Percentiles rank a stretch among this genome's conserved stretches.
Evolutionary conservation across 2,113 vertebrate genomes (phyloP).

Genomic region (Eleginops maclovinus): DNA sequence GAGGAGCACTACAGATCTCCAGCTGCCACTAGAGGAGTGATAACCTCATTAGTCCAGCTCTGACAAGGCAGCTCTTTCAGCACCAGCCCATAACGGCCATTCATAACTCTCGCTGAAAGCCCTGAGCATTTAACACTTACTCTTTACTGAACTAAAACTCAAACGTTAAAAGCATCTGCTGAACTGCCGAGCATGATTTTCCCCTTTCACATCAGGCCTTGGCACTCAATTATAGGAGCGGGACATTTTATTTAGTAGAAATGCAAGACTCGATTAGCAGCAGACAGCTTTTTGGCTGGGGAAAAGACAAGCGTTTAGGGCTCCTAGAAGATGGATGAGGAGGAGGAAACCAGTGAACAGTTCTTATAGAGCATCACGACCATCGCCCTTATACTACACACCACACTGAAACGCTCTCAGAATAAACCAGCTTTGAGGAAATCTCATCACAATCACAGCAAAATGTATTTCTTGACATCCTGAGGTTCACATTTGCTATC

Average conservation of each 20-base stretch:
- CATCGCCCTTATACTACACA: neutral
- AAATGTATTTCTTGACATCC: constrained; percentile 8
- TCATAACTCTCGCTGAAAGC: neutral
- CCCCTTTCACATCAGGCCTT: neutral
- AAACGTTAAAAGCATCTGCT: constrained; percentile 1
- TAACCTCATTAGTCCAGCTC: constrained; percentile 30
- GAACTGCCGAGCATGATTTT: constrained; percentile 24
- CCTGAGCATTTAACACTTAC: constrained; percentile 9
- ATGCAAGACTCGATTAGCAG: constrained; percentile 33
- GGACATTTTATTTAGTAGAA: constrained; percentile 46
- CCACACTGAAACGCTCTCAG: neutral
- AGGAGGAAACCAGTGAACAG: constrained; percentile 10
- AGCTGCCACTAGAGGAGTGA: constrained; percentile 17
- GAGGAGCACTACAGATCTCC: constrained; percentile 8
- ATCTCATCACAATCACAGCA: neutral
- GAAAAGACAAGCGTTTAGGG: constrained; percentile 8
- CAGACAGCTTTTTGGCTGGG: constrained; percentile 37
- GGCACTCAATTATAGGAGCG: constrained; percentile 8
- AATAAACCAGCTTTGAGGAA: constrained; percentile 24
- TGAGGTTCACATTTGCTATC: neutral
- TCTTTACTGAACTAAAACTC: neutral
- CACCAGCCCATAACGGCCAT: neutral
- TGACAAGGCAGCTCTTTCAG: constrained; percentile 26
- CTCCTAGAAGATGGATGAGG: constrained; percentile 53
- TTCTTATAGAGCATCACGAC: neutral